Evolutionary conservation across 2,113 vertebrate genomes (phyloP).

Genomic region (Nothoprocta pentlandii): DNA sequence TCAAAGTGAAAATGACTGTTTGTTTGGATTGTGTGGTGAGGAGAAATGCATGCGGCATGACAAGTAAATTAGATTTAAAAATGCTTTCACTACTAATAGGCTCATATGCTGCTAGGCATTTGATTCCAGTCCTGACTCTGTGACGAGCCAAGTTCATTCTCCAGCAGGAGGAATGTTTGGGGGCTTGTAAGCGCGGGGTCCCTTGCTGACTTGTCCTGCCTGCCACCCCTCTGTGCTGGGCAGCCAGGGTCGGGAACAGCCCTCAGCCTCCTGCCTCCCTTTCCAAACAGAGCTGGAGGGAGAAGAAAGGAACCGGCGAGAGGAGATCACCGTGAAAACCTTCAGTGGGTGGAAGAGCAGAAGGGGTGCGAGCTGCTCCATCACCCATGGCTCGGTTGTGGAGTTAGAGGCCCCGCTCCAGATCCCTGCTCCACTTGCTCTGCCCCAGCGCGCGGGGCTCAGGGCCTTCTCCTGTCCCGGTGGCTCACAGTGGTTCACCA

Average conservation of each 20-base stretch:
- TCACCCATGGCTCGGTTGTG: background rate
- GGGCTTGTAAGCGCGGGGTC: background rate
- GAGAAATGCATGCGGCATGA: background rate
- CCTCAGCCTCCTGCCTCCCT: background rate
- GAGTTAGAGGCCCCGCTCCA: background rate
- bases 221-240: background rate
- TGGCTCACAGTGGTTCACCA: background rate
- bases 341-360: background rate
- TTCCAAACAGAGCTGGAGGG: background rate
- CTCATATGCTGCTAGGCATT: background rate
- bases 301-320: constrained; percentile 16
- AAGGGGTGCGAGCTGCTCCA: background rate
- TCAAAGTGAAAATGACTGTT: constrained; percentile 16
- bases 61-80: constrained; percentile 8
- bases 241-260: background rate
- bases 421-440: background rate
- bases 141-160: background rate
- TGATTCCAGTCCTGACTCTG: constrained; percentile 2
- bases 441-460: rapidly evolving
- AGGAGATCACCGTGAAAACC: background rate
- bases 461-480: background rate
- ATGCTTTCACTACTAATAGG: constrained; percentile 26
- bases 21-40: background rate
- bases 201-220: background rate
- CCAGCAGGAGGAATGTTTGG: background rate